Evolutionary conservation across 2,888 invertebrate species (phyloP), one percentile per base, ranked within the genome.

Genomic region (Eupithecia exiguata): DNA sequence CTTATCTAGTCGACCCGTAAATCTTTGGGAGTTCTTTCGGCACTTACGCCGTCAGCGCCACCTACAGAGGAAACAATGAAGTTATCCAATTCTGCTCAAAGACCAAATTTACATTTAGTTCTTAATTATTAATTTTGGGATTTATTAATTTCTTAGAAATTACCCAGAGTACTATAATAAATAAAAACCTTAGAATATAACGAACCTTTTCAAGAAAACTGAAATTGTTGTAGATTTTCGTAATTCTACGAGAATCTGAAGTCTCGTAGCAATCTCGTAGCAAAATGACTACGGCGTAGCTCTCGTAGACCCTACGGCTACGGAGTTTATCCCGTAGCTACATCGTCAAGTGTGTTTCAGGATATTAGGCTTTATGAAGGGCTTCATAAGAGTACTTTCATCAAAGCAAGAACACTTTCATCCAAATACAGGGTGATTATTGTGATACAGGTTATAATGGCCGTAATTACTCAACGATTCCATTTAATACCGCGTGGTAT

Each of bases 401-500:
- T 65, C 65, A 65, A 65, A 65, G 35, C 65, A 65, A 65, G 38
- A 38, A 38, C 36, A n/a, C 38, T 38, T n/a, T 65, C 38, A 38
- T 65, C 36, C 38, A 65, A 38, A 38, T 35, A 38, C 35, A 21
- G 38, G 10, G 35, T 18, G 62, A 62, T 65, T 65, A 40, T 66
- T 21, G 40, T 66, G 21, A 43, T 40, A 38, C 66, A 66, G 36
- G 36, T 65, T 36, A 65, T 36, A 36, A 36, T 36, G 18, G 21
- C 30, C n/a, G 38, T 66, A 69, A 69, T 69, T 58, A 69, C 61
- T 40, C 61, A 69, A 61, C 40, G 25, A 69, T 69, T 69, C 25
- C 40, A 40, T 36, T 53, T 21, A 69, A 69, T 53, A 38, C 68
- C 68, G 21, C 58, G 35, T 21, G 53, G 53, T 46, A 69, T 18